Conservation (phyloP, 1,140 invertebrate species). For the Anagrus nilaparvatae region DNA sequence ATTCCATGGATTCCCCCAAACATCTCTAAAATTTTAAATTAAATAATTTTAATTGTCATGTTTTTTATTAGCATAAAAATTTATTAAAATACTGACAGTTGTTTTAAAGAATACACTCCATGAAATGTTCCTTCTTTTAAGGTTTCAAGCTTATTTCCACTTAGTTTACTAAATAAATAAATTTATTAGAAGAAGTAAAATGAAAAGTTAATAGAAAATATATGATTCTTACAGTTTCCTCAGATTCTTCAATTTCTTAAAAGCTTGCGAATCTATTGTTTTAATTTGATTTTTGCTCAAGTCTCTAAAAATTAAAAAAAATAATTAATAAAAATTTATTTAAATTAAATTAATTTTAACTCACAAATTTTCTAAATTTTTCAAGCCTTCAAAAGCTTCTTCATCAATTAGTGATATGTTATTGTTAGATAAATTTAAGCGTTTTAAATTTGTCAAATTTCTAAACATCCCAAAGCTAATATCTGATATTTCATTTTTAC, state of each 20-base stretch:
- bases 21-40: constrained; percentile 47
- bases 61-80: not conserved
- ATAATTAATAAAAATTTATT: constrained; percentile 9
- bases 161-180: constrained; percentile 31
- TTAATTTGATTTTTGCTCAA: constrained; percentile 70
- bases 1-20: constrained; percentile 65
- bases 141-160: constrained; percentile 31
- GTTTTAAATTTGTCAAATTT: constrained; percentile 56
- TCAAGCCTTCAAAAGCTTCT: constrained; percentile 51
- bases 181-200: too few species aligned
- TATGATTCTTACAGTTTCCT: constrained; percentile 46
- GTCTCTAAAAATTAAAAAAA: constrained; percentile 45
- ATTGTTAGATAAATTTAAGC: constrained; percentile 57
- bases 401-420: constrained; percentile 52
- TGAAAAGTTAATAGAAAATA: constrained; percentile 15
- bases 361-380: constrained; percentile 54
- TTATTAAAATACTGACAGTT: constrained; percentile 33
- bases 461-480: constrained; percentile 63
- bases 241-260: constrained; percentile 55
- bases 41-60: constrained; percentile 1
- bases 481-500: constrained; percentile 64
- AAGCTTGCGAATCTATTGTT: constrained; percentile 62
- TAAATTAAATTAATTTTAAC: constrained; percentile 17
- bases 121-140: constrained; percentile 38
- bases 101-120: constrained; percentile 33